Base-by-base conservation (phyloP, 1,140 invertebrate species). In the Conopomorpha cramerella region DNA sequence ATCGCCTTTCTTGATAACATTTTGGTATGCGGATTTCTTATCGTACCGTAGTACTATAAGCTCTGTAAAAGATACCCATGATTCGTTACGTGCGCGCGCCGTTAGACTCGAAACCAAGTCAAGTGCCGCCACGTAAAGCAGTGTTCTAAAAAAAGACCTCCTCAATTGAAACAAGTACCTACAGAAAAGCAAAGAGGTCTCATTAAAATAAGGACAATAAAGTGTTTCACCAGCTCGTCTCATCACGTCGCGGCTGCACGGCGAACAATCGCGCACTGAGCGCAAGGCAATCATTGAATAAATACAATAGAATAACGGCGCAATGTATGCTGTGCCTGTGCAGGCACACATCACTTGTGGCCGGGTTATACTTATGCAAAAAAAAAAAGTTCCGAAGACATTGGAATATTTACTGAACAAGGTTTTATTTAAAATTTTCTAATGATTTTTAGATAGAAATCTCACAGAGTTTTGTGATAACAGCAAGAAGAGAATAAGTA, bases 281-380 rank as follows among this genome's bases (percentile, higher is more conserved):
- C 47, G 46, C 51, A 51, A 51, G 57, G 55, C 63, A 67, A 72
- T 74, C 70, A 74, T 74, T 64, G 65, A 74, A 74, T 74, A 72
- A 74, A 57, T 49, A 50, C 65, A 68, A 74, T 65, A 57, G 57
- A 63, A 49, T 64, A 70, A 68, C 65, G 62, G 63, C 59, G 68
- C 63, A 62, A 66, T 58, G 59, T 55, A 50, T 58, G 54, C 55
- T 61, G 45, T 55, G 48, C 55, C 57, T 55, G 46, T 52, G 54
- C 49, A 58, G 45, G 65, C 67, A 66, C 61, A 63, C 70, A 70
- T 51, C 62, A 68, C 62, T 62, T 45, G 52, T 59, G 61, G 63
- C 70, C 70, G 70, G 70, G 72, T 70, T 68, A 72, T 70, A 55
- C 57, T 61, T 72, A 74, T 74, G 71, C 63, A 70, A 64, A 53